phyloP scores from a whole-genome alignment of 2,113 vertebrate species.

The Syngnathus floridae region DNA sequence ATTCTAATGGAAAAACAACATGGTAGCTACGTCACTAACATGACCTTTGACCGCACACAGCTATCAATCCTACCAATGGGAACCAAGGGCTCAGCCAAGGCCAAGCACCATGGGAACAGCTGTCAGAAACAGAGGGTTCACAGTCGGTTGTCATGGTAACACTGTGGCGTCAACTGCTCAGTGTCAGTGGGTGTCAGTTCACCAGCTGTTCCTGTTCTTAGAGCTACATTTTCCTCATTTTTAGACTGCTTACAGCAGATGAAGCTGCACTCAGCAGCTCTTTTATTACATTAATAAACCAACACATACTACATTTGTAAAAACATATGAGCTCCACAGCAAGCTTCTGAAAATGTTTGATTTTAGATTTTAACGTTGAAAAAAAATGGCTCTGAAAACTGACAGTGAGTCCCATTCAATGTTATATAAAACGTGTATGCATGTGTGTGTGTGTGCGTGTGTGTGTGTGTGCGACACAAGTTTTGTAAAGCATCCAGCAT shows the following conservation, averaged over 20 bases:
- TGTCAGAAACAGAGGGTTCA: constrained; percentile 59
- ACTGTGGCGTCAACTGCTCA: constrained; percentile 34
- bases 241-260: constrained; percentile 21
- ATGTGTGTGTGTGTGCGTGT: no score
- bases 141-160: constrained; percentile 60
- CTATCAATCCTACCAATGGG: constrained; percentile 36
- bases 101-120: constrained; percentile 61
- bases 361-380: not conserved
- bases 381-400: not conserved
- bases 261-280: not conserved
- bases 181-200: constrained; percentile 47
- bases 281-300: constrained; percentile 3
- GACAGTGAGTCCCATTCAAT: not conserved
- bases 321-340: not conserved
- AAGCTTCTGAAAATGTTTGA: not conserved
- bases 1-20: constrained; percentile 35
- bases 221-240: constrained; percentile 24
- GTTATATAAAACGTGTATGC: not conserved
- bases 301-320: not conserved
- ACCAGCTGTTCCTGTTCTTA: constrained; percentile 54
- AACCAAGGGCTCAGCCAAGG: constrained; percentile 36
- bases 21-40: constrained; percentile 24
- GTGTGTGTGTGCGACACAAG: no score
- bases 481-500: no score
- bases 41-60: constrained; percentile 39